phyloP scores from a whole-genome alignment of 2,888 invertebrate genomes.

The Diarsia dahlii region DNA sequence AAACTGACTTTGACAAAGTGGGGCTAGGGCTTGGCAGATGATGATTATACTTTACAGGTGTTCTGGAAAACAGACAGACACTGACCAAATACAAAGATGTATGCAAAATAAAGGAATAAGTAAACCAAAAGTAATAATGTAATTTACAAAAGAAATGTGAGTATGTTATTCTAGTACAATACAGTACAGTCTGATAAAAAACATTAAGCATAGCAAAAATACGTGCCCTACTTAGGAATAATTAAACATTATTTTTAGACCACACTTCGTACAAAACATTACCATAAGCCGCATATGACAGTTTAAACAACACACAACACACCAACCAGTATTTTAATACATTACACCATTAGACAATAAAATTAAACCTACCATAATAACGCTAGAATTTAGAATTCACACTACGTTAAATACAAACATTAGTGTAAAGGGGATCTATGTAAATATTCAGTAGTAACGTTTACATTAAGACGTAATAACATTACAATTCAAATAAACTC shows the following conservation, averaged over 20 bases:
- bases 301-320: conserved; percentile 29
- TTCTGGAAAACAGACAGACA: not conserved
- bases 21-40: not conserved
- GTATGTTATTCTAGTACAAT: not conserved
- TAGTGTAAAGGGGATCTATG: conserved; percentile 28
- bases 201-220: not conserved
- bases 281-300: conserved; percentile 19
- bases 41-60: not conserved
- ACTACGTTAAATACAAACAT: conserved; percentile 46
- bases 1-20: no score
- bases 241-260: conserved; percentile 17
- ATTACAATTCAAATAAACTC: conserved; percentile 49
- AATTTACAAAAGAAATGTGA: not conserved
- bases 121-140: not conserved
- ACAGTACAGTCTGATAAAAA: not conserved
- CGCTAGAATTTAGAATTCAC: conserved; percentile 34
- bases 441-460: conserved; percentile 60
- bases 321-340: conserved; percentile 24
- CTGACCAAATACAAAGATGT: not conserved
- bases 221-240: not conserved
- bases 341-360: conserved; percentile 17
- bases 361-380: conserved; percentile 31
- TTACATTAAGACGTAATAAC: conserved; percentile 47
- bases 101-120: not conserved
- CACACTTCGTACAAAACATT: conserved; percentile 4